These are phyloP conservation scores for Porites evermanni DNA, from an alignment of 92 coral and sea anemone species.

Conservation along the genomic window DNA sequence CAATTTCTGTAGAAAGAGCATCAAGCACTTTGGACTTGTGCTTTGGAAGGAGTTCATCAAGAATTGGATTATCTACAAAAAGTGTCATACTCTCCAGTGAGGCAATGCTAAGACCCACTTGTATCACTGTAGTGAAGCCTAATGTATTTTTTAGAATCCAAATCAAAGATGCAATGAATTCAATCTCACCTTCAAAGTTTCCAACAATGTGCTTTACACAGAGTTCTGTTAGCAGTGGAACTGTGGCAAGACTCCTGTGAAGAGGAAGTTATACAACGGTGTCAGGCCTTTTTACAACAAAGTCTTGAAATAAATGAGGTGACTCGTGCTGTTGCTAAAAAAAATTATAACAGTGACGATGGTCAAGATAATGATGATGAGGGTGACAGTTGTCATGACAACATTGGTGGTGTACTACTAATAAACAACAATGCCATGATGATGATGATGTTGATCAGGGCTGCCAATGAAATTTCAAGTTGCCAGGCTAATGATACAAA, in stretches of 20 bases:
- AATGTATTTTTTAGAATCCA: too few species aligned
- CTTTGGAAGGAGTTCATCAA: slow-evolving; percentile 90
- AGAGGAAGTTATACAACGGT: neutral
- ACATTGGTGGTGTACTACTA: too few species aligned
- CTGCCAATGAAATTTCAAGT: too few species aligned
- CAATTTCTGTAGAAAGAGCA: slow-evolving; percentile 87
- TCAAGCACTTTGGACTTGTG: slow-evolving; percentile 95
- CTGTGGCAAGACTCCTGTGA: slow-evolving; percentile 95
- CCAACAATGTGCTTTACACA: slow-evolving; percentile 91
- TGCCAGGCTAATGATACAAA: too few species aligned
- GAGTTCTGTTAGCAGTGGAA: slow-evolving; percentile 97
- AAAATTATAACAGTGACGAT: neutral
- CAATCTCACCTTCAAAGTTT: slow-evolving; percentile 81
- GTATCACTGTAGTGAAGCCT: too few species aligned
- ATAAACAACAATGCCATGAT: too few species aligned
- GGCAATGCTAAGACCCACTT: too few species aligned
- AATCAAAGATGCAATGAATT: neutral
- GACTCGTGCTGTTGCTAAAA: neutral
- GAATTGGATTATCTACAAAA: slow-evolving; percentile 83
- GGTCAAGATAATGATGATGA: neutral
- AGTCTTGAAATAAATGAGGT: neutral
- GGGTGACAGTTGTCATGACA: too few species aligned
- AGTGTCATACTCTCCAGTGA: too few species aligned
- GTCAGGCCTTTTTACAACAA: too few species aligned
- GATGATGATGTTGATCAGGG: too few species aligned